Base-by-base conservation (phyloP, 2,797 vertebrate genomes). In the Allobates femoralis region DNA sequence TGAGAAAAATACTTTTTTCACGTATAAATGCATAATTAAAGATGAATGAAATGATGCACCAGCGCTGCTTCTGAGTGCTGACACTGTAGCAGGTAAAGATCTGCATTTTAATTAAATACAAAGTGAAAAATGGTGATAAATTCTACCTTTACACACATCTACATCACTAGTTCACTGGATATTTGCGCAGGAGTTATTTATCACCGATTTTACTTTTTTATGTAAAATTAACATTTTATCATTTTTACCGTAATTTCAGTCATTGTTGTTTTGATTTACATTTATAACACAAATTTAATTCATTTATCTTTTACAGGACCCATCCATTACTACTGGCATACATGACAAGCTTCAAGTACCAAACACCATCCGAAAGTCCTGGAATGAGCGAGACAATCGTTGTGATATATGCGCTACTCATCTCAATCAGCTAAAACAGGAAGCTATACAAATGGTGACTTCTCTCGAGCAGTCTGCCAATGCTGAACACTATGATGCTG, bases 401-500 rank as follows among this genome's bases (percentile, higher is more conserved):
- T 99, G 98, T 88, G 95, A 96, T 5, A 92, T 96, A 87, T 99
- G 98, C 78, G 96, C 96, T 46, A 94, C 96, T 0, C 96, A 96
- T 92, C 92, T 97, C 92, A 96, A 95, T 92, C 97, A 98, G 91
- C 89, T 99, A 89, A 98, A 98, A 90, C 97, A 97, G 88, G 98
- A 99, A 90, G 98, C 98, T 46, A 92, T 99, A 90, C 96, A 96
- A 92, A 94, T 97, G 95, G 96, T 98, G 88, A 94, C 99, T 90
- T 94, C 94, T 85, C 91, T 96, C 85, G 96, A 97, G 86, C 96
- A 96, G 89, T 92, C 95, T 26, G 93, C 93, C 6, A 92, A 92
- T 87, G 91, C 93, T 0, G 94, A 95, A 89, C 97, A 96, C 75
- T 96, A 94, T 0, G 97, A 98, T 83, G 91, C 95, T 83, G 85